Conservation (phyloP, 2,797 vertebrate species). For the Heliangelus exortis region DNA sequence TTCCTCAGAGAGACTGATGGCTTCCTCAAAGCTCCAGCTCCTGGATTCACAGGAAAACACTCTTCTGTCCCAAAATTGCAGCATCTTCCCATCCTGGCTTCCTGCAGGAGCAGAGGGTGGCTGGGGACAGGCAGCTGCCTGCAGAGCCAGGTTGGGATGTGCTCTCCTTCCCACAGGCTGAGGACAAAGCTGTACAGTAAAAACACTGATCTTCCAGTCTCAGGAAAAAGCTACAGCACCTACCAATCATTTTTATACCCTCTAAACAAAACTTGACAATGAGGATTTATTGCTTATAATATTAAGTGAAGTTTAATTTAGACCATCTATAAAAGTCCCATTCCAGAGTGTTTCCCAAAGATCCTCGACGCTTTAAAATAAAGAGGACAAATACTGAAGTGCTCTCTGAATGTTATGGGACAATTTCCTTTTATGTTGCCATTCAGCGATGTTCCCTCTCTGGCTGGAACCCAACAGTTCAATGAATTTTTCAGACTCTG, state of each 20-base stretch:
- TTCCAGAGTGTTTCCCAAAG: constrained; percentile 64
- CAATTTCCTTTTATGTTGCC: constrained; percentile 68
- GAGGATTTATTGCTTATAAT: constrained; percentile 66
- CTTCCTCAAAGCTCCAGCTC: neutral
- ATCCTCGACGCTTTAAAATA: constrained; percentile 51
- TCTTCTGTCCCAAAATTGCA: neutral
- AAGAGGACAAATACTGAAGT: constrained; percentile 68
- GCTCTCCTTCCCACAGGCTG: rapidly evolving
- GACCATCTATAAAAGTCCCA: constrained; percentile 66
- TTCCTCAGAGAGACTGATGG: neutral
- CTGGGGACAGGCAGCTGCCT: neutral
- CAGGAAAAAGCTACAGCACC: constrained; percentile 49
- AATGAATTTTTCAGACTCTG: constrained; percentile 52
- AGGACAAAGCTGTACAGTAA: neutral
- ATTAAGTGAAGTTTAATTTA: constrained; percentile 69
- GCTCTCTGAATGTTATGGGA: constrained; percentile 64
- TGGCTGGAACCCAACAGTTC: constrained; percentile 55
- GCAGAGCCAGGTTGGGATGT: rapidly evolving
- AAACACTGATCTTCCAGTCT: constrained; percentile 36
- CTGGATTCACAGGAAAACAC: neutral
- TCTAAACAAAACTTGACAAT: constrained; percentile 68
- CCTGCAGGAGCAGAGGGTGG: neutral
- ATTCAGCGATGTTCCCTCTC: constrained; percentile 39
- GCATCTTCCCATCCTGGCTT: neutral
- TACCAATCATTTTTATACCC: constrained; percentile 69